These are phyloP conservation scores for Escarpia spicata DNA, from an alignment of 2,888 invertebrate genomes.

Conservation along the genomic window DNA sequence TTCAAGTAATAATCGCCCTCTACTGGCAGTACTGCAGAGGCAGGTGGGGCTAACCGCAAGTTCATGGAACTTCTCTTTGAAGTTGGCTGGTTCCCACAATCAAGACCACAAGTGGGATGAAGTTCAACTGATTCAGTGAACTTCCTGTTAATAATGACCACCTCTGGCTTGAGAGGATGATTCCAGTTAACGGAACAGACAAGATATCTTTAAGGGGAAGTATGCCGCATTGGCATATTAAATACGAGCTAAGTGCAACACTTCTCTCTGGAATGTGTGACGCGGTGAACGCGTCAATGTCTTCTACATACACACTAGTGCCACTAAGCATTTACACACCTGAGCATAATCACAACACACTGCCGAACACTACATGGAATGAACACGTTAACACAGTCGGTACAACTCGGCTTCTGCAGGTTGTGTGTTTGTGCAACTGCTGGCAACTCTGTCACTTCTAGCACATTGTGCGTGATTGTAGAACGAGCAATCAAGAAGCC, in stretches of 20 bases:
- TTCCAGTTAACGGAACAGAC: no score
- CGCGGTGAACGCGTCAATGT: neutral
- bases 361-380: neutral
- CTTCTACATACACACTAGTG: neutral
- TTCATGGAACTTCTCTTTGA: no score
- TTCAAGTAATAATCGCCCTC: no score
- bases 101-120: no score
- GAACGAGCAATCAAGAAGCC: neutral
- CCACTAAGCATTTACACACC: conserved; percentile 16
- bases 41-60: no score
- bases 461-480: neutral
- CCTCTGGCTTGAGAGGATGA: no score
- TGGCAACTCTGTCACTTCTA: neutral
- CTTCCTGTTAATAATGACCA: no score
- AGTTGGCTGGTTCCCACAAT: no score
- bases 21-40: no score
- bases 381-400: neutral
- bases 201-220: neutral
- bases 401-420: neutral
- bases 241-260: neutral
- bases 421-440: neutral
- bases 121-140: no score
- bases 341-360: conserved; percentile 16
- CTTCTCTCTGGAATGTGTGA: neutral
- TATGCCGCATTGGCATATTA: neutral